phyloP scores from a whole-genome alignment of 2,113 vertebrate genomes.

The Pleuronectes platessa region DNA sequence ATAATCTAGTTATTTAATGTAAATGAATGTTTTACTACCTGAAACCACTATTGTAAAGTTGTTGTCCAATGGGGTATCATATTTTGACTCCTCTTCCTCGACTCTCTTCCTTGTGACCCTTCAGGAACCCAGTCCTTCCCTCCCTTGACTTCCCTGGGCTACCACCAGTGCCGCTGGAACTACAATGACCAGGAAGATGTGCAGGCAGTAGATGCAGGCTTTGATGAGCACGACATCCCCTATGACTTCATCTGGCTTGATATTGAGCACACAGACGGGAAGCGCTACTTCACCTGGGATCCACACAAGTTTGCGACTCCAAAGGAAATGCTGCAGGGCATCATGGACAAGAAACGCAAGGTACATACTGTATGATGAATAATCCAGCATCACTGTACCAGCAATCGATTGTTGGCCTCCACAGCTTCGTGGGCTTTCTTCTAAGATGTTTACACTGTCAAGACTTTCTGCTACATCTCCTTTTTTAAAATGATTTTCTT shows the following conservation, averaged over 20 bases:
- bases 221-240: conserved; percentile 90
- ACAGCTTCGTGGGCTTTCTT: neutral
- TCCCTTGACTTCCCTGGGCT: conserved; percentile 87
- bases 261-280: conserved; percentile 95
- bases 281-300: conserved; percentile 98
- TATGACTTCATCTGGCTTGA: conserved; percentile 96
- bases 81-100: too few species aligned
- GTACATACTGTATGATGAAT: conserved; percentile 46
- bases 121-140: conserved; percentile 93
- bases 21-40: too few species aligned
- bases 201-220: conserved; percentile 84
- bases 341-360: conserved; percentile 88
- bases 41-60: too few species aligned
- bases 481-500: neutral
- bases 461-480: neutral
- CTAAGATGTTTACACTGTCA: neutral
- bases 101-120: neutral
- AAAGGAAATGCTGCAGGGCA: conserved; percentile 84
- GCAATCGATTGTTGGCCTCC: neutral
- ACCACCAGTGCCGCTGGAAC: conserved; percentile 98
- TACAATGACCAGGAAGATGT: conserved; percentile 96
- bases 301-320: conserved; percentile 88
- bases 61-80: too few species aligned
- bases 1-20: too few species aligned
- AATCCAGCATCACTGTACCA: too few species aligned